Percentiles rank a stretch among this genome's conserved stretches.
phyloP scores from a whole-genome alignment of 1,140 invertebrate genomes.

The Battus philenor region DNA sequence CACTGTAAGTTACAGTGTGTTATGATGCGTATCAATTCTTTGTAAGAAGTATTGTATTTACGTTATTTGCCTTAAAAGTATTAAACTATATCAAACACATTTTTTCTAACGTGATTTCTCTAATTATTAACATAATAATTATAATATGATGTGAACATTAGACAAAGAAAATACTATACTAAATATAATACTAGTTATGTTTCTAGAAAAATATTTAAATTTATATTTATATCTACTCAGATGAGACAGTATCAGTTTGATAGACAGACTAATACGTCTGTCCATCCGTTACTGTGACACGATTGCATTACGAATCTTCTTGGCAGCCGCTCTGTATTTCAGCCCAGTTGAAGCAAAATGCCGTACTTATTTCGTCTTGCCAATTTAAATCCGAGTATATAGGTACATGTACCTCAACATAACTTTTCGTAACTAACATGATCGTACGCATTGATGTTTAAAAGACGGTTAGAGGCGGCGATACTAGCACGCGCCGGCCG shows the following conservation, averaged over 20 bases:
- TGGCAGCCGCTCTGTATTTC: conserved; percentile 40
- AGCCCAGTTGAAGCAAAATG: conserved; percentile 72
- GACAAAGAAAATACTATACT: too few species aligned
- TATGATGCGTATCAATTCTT: too few species aligned
- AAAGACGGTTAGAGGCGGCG: background rate
- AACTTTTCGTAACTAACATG: conserved; percentile 2
- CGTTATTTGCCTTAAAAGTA: too few species aligned
- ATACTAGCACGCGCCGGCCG: background rate
- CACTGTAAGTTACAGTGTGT: too few species aligned
- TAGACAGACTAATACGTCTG: conserved; percentile 15
- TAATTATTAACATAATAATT: too few species aligned
- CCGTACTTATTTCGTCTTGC: conserved; percentile 74
- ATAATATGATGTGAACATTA: too few species aligned
- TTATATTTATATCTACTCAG: too few species aligned
- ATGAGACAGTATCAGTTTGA: background rate
- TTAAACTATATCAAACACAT: too few species aligned
- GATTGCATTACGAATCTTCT: conserved; percentile 59
- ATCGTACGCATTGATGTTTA: background rate
- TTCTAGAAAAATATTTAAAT: too few species aligned
- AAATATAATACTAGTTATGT: too few species aligned
- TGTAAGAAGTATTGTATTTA: too few species aligned
- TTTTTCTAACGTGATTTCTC: too few species aligned
- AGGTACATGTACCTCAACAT: conserved; percentile 28
- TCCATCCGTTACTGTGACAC: conserved; percentile 36
- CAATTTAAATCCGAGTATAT: conserved; percentile 65